These are phyloP conservation scores for Cuniculus paca DNA, from an alignment of 2,797 vertebrate species.

Conservation along the genomic window DNA sequence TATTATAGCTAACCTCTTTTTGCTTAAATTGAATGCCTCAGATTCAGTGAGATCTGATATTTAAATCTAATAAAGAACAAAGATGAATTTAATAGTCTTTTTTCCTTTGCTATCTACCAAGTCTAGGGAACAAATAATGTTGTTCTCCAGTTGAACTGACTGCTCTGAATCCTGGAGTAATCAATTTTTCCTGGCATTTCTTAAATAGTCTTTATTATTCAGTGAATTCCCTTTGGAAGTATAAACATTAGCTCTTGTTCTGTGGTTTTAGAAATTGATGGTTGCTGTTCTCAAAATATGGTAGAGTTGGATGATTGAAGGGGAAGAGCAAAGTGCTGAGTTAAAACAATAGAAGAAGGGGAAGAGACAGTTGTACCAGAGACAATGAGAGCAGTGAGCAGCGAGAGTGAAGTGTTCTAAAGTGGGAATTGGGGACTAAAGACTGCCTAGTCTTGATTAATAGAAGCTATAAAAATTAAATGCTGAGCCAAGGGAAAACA, in stretches of 20 bases:
- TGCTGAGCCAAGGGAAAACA: constrained; percentile 45
- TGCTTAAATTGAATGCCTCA: not conserved
- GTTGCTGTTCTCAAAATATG: not conserved
- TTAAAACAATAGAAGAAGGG: not conserved
- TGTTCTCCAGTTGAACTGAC: not conserved
- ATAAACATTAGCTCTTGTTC: constrained; percentile 49
- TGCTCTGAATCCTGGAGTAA: constrained; percentile 29
- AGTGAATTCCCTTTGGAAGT: constrained; percentile 48
- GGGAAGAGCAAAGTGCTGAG: not conserved
- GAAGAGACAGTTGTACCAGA: not conserved
- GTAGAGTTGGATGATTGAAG: not conserved
- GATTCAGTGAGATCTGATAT: not conserved
- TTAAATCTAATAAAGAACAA: not conserved
- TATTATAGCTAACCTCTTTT: not conserved
- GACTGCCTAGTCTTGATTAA: constrained; percentile 76
- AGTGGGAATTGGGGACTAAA: not conserved
- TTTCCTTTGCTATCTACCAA: not conserved
- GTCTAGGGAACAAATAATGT: not conserved
- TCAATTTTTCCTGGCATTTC: constrained; percentile 65
- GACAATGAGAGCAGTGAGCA: not conserved
- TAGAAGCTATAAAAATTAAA: constrained; percentile 48
- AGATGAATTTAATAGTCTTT: not conserved
- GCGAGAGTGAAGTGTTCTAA: not conserved
- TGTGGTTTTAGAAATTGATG: constrained; percentile 37
- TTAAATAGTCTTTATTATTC: constrained; percentile 71